phyloP scores from a whole-genome alignment of 2,113 vertebrate species.

The Taxidea taxus region DNA sequence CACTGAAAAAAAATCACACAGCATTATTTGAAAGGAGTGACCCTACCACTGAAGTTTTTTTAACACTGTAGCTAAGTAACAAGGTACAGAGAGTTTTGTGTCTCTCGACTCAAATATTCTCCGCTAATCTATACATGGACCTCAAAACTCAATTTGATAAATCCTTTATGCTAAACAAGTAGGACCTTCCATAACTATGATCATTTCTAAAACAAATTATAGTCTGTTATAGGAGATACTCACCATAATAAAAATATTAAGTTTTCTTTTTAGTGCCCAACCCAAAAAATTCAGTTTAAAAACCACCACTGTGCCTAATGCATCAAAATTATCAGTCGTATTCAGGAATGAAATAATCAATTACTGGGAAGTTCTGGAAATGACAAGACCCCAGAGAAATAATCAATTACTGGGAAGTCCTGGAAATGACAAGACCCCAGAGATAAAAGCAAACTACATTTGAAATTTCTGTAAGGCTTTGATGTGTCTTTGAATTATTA shows the following conservation, averaged over 20 bases:
- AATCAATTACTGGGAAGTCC: not conserved
- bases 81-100: not conserved
- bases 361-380: not conserved
- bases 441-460: slow-evolving; percentile 9
- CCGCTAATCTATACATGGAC: not conserved
- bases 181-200: not conserved
- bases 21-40: not conserved
- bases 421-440: not conserved
- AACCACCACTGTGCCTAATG: not conserved
- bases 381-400: not conserved
- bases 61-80: not conserved
- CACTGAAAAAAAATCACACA: not conserved
- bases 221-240: not conserved
- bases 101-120: not conserved
- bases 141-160: not conserved
- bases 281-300: not conserved
- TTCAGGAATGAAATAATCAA: not conserved
- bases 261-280: not conserved
- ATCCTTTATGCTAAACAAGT: not conserved
- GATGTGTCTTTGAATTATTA: slow-evolving; percentile 37
- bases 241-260: not conserved
- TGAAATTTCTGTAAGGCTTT: slow-evolving; percentile 28
- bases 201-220: not conserved
- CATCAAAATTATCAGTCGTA: not conserved
- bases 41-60: not conserved